Conservation (phyloP, 1,140 invertebrate species). For the Listronotus bonariensis region DNA sequence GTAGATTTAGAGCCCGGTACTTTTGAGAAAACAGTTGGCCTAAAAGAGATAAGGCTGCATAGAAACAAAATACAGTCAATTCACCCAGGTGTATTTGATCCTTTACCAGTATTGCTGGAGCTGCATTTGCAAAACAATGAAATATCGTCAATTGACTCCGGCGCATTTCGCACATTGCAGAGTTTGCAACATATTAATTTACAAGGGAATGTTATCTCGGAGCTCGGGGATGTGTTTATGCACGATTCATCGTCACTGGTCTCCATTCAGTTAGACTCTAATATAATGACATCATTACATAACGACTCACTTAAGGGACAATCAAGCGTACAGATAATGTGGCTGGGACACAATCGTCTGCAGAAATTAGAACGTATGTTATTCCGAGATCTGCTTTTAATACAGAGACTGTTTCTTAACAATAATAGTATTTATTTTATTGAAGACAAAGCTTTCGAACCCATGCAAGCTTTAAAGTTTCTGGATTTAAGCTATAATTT, state of each 20-base stretch:
- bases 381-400: conserved; percentile 74
- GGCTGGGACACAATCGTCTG: conserved; percentile 82
- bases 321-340: conserved; percentile 81
- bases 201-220: conserved; percentile 77
- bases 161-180: conserved; percentile 78
- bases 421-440: conserved; percentile 82
- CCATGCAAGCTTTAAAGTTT: conserved; percentile 74
- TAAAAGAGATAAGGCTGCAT: conserved; percentile 84
- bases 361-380: conserved; percentile 71
- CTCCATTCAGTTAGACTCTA: conserved; percentile 84
- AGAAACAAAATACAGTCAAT: conserved; percentile 81
- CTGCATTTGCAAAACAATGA: conserved; percentile 86
- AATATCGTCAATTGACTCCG: conserved; percentile 79
- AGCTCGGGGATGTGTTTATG: conserved; percentile 81
- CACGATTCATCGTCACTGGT: conserved; percentile 74
- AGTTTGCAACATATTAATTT: conserved; percentile 88
- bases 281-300: conserved; percentile 76
- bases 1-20: conserved; percentile 76
- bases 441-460: conserved; percentile 77
- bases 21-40: conserved; percentile 73
- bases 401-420: conserved; percentile 79
- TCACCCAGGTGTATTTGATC: conserved; percentile 77
- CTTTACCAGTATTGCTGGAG: conserved; percentile 78
- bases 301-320: conserved; percentile 78
- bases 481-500: conserved; percentile 79